These are phyloP conservation scores for Shinisaurus crocodilurus DNA, from an alignment of 2,113 vertebrate genomes.

Conservation along the genomic window DNA sequence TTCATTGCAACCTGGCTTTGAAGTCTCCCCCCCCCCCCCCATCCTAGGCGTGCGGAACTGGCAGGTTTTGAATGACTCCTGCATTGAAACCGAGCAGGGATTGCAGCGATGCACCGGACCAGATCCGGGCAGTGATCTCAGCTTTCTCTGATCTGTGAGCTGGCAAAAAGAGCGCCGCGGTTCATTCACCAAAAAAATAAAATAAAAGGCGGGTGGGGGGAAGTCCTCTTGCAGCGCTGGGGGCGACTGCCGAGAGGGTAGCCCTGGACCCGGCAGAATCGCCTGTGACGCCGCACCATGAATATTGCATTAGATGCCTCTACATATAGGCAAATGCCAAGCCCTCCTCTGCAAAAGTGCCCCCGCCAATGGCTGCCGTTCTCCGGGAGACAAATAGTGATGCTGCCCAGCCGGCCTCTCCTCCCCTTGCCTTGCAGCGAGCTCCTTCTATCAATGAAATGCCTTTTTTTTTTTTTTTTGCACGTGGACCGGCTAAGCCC, in stretches of 20 bases:
- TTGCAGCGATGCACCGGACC: constrained; percentile 75
- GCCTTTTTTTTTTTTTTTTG: no score
- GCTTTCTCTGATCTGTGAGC: constrained; percentile 80
- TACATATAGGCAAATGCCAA: constrained; percentile 2
- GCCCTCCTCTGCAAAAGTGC: background rate
- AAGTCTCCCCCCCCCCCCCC: constrained; percentile 47
- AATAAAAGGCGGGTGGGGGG: no score
- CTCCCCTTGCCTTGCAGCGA: background rate
- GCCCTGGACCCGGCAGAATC: background rate
- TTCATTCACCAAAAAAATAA: constrained; percentile 80
- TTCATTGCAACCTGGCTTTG: constrained; percentile 49
- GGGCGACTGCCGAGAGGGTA: background rate
- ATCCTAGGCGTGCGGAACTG: constrained; percentile 64
- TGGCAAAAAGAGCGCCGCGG: constrained; percentile 69
- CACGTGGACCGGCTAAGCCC: background rate
- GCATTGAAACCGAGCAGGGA: constrained; percentile 71
- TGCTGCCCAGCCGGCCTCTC: background rate
- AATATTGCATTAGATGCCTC: constrained; percentile 39
- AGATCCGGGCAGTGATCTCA: constrained; percentile 79
- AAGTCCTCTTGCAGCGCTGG: background rate
- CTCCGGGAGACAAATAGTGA: background rate
- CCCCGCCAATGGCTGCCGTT: background rate
- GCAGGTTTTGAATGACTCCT: constrained; percentile 72
- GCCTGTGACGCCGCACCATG: background rate
- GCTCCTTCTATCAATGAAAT: background rate